Conservation (phyloP, 2,797 vertebrate species). For the Bradypodion ventrale region DNA sequence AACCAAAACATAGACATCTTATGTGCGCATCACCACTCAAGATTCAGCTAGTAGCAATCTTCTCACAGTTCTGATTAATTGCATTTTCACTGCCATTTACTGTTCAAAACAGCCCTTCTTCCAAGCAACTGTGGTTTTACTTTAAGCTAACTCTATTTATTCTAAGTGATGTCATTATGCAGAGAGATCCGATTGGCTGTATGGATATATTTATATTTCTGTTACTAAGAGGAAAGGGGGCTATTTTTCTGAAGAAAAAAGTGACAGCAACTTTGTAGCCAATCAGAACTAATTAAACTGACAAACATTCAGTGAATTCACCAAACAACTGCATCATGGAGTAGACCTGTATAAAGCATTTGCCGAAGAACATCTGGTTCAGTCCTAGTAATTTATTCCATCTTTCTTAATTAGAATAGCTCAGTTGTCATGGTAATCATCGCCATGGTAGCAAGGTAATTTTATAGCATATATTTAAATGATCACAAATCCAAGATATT, state of each 20-base stretch:
- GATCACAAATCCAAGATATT: conserved; percentile 1
- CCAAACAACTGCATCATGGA: not conserved
- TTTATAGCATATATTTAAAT: conserved; percentile 19
- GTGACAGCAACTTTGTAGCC: not conserved
- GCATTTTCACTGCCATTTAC: not conserved
- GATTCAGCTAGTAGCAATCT: not conserved
- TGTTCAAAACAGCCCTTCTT: conserved; percentile 10
- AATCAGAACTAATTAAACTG: not conserved
- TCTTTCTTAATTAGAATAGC: not conserved
- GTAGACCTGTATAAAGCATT: not conserved
- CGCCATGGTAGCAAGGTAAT: conserved; percentile 20
- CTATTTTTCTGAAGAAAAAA: not conserved
- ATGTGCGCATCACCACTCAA: not conserved
- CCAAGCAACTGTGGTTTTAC: not conserved
- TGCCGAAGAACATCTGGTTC: not conserved
- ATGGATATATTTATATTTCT: not conserved
- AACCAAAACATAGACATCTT: not conserved
- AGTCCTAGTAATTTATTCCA: not conserved
- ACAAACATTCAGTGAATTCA: not conserved
- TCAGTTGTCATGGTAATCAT: conserved; percentile 13
- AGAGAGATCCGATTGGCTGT: not conserved
- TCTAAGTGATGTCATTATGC: not conserved
- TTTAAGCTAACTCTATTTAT: not conserved
- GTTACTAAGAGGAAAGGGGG: not conserved
- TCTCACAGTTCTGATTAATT: not conserved